These are phyloP conservation scores for Drosophila limbata DNA, from an alignment of 2,888 invertebrate species.

Conservation along the genomic window DNA sequence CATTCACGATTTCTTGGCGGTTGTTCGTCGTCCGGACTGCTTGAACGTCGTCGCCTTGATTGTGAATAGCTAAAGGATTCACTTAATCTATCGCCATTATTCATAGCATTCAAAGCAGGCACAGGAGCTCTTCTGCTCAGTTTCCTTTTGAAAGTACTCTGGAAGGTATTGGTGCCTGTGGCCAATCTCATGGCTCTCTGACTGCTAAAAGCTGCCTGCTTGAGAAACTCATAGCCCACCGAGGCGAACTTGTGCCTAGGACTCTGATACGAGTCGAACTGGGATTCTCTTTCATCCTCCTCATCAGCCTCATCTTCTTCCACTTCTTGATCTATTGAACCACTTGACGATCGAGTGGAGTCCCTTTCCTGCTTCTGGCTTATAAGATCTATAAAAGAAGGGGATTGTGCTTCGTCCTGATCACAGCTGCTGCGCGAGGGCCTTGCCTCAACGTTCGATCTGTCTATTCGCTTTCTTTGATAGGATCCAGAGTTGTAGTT, in stretches of 20 bases:
- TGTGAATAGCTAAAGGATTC: constrained; percentile 26
- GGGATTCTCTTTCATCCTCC: neutral
- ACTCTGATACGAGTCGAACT: neutral
- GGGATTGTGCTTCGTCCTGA: neutral
- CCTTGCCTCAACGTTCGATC: neutral
- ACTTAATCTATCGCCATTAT: neutral
- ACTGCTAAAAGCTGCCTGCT: neutral
- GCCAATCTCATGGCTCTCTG: neutral
- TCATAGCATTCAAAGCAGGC: neutral
- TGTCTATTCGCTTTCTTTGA: neutral
- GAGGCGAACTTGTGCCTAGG: neutral
- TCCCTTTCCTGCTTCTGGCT: neutral
- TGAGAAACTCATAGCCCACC: neutral
- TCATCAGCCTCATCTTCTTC: neutral
- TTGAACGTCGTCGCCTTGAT: neutral
- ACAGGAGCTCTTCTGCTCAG: neutral
- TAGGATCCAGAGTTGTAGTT: neutral
- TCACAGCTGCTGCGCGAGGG: neutral
- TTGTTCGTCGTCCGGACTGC: neutral
- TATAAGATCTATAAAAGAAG: neutral
- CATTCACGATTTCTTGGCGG: neutral
- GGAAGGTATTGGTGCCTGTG: neutral
- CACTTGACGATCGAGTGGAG: neutral
- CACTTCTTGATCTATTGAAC: neutral
- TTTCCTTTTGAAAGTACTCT: neutral